Conservation (phyloP, 2,113 vertebrate species). For the Gallinago undulata region DNA sequence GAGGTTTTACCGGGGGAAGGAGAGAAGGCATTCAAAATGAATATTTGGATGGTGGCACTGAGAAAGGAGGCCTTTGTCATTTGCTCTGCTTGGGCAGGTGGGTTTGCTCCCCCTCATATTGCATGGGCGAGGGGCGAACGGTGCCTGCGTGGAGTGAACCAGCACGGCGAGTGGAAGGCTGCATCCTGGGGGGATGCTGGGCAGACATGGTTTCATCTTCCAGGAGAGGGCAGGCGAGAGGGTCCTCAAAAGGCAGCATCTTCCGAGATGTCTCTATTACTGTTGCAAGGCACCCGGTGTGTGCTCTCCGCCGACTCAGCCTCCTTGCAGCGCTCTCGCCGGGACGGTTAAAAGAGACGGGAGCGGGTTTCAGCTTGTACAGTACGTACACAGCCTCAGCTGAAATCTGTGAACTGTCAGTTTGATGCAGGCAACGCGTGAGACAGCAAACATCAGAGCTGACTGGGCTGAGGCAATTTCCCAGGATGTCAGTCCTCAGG, state of each 20-base stretch:
- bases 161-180: accelerated
- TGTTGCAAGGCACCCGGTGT: accelerated
- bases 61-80: background rate
- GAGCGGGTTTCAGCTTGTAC: constrained; percentile 28
- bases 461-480: constrained; percentile 49
- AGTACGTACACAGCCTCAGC: background rate
- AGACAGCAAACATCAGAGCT: constrained; percentile 65
- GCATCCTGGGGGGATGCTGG: background rate
- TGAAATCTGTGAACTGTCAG: constrained; percentile 53
- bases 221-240: constrained; percentile 8
- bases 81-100: background rate
- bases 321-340: background rate
- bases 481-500: constrained; percentile 22
- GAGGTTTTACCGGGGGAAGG: accelerated
- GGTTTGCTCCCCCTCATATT: background rate
- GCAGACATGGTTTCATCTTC: background rate
- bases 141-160: background rate
- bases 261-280: background rate
- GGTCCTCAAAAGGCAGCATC: background rate
- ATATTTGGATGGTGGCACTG: background rate
- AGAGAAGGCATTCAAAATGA: background rate
- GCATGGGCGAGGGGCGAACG: accelerated
- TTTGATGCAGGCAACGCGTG: background rate
- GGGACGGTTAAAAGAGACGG: background rate
- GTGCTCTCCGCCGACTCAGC: accelerated